Conservation (phyloP, 2,888 invertebrate genomes). For the Lasioglossum figueresi region DNA sequence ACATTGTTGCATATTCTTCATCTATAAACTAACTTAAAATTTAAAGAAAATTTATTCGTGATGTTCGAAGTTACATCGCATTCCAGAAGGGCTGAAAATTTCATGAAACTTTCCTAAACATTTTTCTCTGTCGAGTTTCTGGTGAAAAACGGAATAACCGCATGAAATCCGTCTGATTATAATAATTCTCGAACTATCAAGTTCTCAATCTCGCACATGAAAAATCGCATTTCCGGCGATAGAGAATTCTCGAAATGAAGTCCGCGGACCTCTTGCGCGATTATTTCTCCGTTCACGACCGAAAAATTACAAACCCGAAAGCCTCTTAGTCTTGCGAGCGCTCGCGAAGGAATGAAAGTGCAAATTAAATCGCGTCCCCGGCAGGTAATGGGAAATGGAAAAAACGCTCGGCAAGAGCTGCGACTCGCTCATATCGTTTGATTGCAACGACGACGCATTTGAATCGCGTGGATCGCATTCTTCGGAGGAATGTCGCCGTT, state of each 20-base stretch:
- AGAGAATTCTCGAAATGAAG: neutral
- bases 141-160: neutral
- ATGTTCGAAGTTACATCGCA: neutral
- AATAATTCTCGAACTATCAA: neutral
- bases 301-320: slow-evolving; percentile 36
- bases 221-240: neutral
- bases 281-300: slow-evolving; percentile 2
- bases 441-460: slow-evolving; percentile 20
- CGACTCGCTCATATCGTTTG: neutral
- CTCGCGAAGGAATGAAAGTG: slow-evolving; percentile 28
- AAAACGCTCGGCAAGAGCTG: neutral
- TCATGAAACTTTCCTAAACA: neutral
- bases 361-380: slow-evolving; percentile 55
- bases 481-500: slow-evolving; percentile 15
- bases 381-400: slow-evolving; percentile 24
- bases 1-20: too few relatives aligned
- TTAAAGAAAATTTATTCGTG: neutral
- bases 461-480: neutral
- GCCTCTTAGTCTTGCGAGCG: slow-evolving; percentile 22
- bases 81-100: neutral
- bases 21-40: neutral
- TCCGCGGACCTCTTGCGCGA: neutral
- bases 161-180: neutral
- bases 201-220: too few relatives aligned
- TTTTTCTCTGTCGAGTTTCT: neutral